Evolutionary conservation across 2,797 vertebrate genomes (phyloP).

Genomic region (Danio choprae): DNA sequence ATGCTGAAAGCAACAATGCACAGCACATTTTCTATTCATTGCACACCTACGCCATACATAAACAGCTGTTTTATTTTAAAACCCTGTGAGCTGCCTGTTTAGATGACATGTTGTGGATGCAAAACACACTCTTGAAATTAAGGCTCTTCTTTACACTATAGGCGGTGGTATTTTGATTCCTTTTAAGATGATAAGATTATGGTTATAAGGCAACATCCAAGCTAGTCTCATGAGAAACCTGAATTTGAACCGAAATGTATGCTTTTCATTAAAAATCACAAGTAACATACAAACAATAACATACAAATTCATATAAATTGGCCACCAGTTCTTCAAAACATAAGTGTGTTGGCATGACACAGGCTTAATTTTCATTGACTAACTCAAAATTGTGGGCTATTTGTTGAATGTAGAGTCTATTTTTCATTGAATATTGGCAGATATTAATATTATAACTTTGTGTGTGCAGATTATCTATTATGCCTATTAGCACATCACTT

Average conservation of each 20-base stretch:
- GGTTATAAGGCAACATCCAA: not conserved
- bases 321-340: not conserved
- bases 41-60: not conserved
- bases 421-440: not conserved
- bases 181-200: not conserved
- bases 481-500: not conserved
- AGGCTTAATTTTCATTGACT: too few relatives aligned
- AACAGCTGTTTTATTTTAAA: constrained; percentile 15
- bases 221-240: not conserved
- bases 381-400: not conserved
- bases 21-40: not conserved
- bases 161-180: not conserved
- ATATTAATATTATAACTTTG: not conserved
- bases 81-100: not conserved
- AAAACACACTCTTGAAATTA: not conserved
- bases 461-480: not conserved
- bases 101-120: not conserved
- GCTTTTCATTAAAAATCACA: too few relatives aligned
- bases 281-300: not conserved
- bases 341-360: not conserved
- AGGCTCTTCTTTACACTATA: not conserved
- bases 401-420: not conserved
- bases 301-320: not conserved
- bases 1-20: constrained; percentile 7
- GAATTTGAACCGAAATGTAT: not conserved